Percentiles rank a stretch among this genome's conserved stretches.
Conservation (phyloP, 1,140 invertebrate genomes). For the Rhyzopertha dominica region DNA sequence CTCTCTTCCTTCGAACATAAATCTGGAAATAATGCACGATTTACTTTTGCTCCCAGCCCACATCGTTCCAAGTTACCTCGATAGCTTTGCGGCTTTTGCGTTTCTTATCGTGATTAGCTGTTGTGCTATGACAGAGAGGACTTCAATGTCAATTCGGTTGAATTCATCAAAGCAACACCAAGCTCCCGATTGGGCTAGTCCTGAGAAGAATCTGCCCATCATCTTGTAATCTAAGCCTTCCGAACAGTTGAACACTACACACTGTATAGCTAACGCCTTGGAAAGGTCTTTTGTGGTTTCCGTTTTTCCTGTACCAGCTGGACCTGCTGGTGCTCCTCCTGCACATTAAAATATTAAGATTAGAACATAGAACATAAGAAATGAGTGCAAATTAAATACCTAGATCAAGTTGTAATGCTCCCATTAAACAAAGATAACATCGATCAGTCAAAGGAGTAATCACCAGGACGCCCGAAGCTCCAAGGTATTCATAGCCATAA, state of each 20-base stretch:
- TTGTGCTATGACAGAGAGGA: slow-evolving; percentile 83
- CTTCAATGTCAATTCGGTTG: slow-evolving; percentile 87
- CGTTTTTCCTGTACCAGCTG: slow-evolving; percentile 91
- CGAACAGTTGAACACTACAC: slow-evolving; percentile 88
- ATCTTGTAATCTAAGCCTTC: slow-evolving; percentile 80
- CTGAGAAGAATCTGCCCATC: slow-evolving; percentile 85
- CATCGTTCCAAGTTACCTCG: slow-evolving; percentile 48
- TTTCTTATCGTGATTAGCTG: slow-evolving; percentile 74
- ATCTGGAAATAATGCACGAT: slow-evolving; percentile 47
- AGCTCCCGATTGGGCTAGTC: slow-evolving; percentile 79
- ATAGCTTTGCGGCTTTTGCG: slow-evolving; percentile 62
- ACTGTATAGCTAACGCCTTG: slow-evolving; percentile 80
- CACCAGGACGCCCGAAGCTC: slow-evolving; percentile 74
- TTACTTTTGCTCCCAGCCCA: not conserved
- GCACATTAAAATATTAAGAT: slow-evolving; percentile 8
- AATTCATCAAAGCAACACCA: slow-evolving; percentile 94
- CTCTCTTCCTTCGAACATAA: slow-evolving; percentile 87
- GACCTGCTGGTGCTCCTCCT: slow-evolving; percentile 81
- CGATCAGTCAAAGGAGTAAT: slow-evolving; percentile 82
- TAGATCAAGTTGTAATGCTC: slow-evolving; percentile 77
- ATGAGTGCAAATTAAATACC: slow-evolving; percentile 42
- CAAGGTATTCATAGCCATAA: slow-evolving; percentile 91
- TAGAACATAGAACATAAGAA: not conserved
- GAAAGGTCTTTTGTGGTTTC: slow-evolving; percentile 91
- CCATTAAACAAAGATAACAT: slow-evolving; percentile 83